Evolutionary conservation across 2,113 vertebrate species (phyloP).

Genomic region (Burhinus bistriatus): DNA sequence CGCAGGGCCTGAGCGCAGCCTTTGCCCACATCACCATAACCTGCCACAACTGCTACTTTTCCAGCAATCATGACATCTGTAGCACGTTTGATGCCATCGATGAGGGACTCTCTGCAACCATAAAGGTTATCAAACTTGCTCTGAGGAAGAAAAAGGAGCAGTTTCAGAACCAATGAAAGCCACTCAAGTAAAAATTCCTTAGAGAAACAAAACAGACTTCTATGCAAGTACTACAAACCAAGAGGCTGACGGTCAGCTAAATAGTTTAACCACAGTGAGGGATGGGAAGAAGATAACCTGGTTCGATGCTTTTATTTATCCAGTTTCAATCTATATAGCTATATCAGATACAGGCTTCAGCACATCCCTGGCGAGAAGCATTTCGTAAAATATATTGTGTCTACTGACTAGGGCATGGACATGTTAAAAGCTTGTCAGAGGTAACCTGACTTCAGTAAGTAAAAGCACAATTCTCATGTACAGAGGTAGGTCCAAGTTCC

Average conservation of each 20-base stretch:
- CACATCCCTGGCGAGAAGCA: background rate
- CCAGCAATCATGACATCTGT: conserved; percentile 99
- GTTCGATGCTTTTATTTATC: background rate
- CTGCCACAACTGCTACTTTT: conserved; percentile 94
- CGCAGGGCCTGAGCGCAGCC: conserved; percentile 94
- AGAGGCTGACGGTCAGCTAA: background rate
- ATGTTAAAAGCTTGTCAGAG: background rate
- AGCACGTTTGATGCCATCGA: conserved; percentile 96
- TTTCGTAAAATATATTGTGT: background rate
- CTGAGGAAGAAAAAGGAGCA: conserved; percentile 63
- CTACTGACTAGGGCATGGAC: background rate
- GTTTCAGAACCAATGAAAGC: background rate
- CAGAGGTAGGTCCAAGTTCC: background rate
- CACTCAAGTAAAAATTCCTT: background rate
- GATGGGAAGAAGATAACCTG: background rate
- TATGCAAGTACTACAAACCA: background rate
- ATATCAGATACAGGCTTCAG: background rate
- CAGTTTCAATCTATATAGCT: background rate
- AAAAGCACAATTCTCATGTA: background rate
- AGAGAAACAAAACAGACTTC: background rate
- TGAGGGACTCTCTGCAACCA: conserved; percentile 96
- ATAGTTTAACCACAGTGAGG: background rate
- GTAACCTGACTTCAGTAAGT: background rate
- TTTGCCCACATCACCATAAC: conserved; percentile 95
- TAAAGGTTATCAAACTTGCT: conserved; percentile 99